A percentile compares a stretch with the other conserved stretches of the same genome.
phyloP scores from a whole-genome alignment of 1,140 invertebrate genomes.

The Cotesia glomerata region DNA sequence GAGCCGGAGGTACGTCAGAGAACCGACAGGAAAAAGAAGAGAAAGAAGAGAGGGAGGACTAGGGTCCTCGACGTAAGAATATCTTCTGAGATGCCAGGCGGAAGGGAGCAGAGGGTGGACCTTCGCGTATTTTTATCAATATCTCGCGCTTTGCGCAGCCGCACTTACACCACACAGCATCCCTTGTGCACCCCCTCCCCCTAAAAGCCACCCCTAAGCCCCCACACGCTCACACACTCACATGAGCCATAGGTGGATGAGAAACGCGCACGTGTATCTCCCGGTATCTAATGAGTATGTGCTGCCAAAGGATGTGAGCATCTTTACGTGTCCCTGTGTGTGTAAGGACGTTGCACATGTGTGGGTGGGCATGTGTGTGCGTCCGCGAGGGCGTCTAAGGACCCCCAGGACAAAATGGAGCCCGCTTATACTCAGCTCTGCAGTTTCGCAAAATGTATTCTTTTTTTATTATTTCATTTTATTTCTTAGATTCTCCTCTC shows the following conservation, averaged over 20 bases:
- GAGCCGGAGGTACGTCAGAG: neutral
- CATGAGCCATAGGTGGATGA: neutral
- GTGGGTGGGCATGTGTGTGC: slow-evolving; percentile 20
- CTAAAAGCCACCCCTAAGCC: slow-evolving; percentile 26
- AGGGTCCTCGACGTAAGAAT: slow-evolving; percentile 58
- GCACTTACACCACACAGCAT: slow-evolving; percentile 50
- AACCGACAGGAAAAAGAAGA: slow-evolving; percentile 11
- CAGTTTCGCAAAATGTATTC: slow-evolving; percentile 56
- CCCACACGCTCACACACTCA: neutral
- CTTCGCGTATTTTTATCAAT: slow-evolving; percentile 63
- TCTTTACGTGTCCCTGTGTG: neutral
- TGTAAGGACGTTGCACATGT: neutral
- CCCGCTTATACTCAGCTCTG: slow-evolving; percentile 56
- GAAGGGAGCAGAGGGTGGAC: slow-evolving; percentile 54
- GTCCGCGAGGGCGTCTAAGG: slow-evolving; percentile 49
- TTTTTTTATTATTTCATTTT: slow-evolving; percentile 37
- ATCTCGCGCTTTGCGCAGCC: slow-evolving; percentile 57
- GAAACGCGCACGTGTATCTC: slow-evolving; percentile 35
- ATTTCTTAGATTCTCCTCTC: no score
- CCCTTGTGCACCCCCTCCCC: slow-evolving; percentile 53
- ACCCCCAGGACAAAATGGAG: slow-evolving; percentile 61
- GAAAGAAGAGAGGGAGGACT: slow-evolving; percentile 32
- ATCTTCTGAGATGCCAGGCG: slow-evolving; percentile 57
- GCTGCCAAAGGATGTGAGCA: slow-evolving; percentile 26
- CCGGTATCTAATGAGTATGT: slow-evolving; percentile 49